These are phyloP conservation scores for Poeciliopsis occidentalis DNA, from an alignment of 2,113 vertebrate genomes.

Conservation along the genomic window DNA sequence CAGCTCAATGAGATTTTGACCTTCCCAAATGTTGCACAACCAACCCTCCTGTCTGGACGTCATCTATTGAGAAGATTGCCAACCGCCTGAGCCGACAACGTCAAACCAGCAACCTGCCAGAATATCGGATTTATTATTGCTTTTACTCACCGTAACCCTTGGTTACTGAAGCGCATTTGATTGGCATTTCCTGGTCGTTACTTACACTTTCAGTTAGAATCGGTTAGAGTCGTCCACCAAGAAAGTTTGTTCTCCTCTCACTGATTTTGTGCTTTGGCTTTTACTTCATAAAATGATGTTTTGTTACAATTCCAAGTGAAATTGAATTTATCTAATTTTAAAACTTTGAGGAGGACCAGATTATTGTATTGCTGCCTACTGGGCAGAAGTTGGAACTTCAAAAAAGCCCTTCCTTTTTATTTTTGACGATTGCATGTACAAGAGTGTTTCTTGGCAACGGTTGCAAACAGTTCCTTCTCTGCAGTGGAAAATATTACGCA, in stretches of 20 bases:
- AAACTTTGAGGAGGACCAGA: background rate
- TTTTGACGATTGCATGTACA: background rate
- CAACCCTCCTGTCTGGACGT: background rate
- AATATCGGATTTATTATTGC: background rate
- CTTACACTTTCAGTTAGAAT: background rate
- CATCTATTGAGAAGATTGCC: background rate
- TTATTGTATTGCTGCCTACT: background rate
- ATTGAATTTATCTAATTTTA: background rate
- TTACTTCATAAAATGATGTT: background rate
- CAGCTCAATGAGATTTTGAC: background rate
- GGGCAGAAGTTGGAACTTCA: background rate
- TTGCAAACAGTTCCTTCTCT: background rate
- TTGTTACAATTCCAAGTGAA: background rate
- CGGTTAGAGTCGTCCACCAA: background rate
- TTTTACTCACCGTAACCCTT: background rate
- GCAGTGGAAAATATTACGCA: conserved; percentile 1
- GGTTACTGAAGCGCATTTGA: background rate
- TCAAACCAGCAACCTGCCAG: background rate
- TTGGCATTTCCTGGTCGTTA: background rate
- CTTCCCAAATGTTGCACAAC: background rate
- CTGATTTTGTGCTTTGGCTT: background rate
- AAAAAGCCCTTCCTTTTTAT: background rate
- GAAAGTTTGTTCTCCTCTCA: background rate
- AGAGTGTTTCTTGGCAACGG: background rate
- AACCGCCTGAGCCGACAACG: background rate